Percentiles rank a stretch among this genome's conserved stretches.
Conservation (phyloP, 2,888 invertebrate species). For the Oeneis ivallda region DNA sequence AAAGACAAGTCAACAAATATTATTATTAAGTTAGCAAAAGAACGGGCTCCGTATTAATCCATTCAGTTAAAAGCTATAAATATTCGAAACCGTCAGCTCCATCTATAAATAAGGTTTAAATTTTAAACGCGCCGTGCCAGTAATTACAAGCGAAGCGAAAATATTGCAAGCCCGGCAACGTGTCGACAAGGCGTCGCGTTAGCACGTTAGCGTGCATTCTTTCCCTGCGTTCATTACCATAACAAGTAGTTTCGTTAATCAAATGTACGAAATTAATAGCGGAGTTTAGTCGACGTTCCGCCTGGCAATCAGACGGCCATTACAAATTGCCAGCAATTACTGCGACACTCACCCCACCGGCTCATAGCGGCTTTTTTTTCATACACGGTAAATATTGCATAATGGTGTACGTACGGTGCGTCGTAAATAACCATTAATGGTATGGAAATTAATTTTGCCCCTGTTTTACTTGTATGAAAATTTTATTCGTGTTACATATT, state of each 20-base stretch:
- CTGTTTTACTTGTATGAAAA: constrained; percentile 10
- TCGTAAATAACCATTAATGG: constrained; percentile 41
- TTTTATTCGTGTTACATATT: constrained; percentile 9
- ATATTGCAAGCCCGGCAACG: constrained; percentile 72
- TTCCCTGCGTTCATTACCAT: constrained; percentile 78
- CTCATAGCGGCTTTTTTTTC: constrained; percentile 55
- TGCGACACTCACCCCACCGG: constrained; percentile 63
- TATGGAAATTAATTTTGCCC: constrained; percentile 32
- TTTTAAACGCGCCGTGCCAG: constrained; percentile 53
- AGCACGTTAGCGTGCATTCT: constrained; percentile 78
- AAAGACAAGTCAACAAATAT: constrained; percentile 5
- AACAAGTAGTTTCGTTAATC: constrained; percentile 82
- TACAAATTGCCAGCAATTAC: constrained; percentile 79
- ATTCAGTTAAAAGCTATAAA: constrained; percentile 37
- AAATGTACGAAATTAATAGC: constrained; percentile 82
- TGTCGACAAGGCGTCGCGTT: constrained; percentile 77
- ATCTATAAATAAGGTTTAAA: constrained; percentile 55
- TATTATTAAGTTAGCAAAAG: constrained; percentile 33
- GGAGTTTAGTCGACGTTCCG: constrained; percentile 77
- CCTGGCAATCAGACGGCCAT: constrained; percentile 78
- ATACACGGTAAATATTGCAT: constrained; percentile 52
- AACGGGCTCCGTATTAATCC: constrained; percentile 30
- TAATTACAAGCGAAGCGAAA: constrained; percentile 72
- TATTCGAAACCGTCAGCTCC: constrained; percentile 40
- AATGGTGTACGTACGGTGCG: constrained; percentile 43